Conservation (phyloP, 2,888 invertebrate genomes). For the Eremobia ochroleuca region DNA sequence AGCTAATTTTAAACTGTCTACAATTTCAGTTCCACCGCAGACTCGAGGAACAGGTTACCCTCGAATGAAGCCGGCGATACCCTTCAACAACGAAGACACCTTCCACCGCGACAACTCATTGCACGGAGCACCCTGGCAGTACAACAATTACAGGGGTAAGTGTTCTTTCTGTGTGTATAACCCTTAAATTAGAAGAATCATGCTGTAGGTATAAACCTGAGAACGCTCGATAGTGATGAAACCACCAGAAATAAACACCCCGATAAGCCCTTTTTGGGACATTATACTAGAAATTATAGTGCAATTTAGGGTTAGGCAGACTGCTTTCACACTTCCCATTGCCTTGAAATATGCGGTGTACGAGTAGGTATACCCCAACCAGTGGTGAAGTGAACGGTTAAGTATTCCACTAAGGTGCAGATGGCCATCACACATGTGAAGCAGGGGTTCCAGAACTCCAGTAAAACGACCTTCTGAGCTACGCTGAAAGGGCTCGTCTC, state of each 20-base stretch:
- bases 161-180: background rate
- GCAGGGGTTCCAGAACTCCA: background rate
- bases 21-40: slow-evolving; percentile 44
- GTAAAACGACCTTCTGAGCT: background rate
- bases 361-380: background rate
- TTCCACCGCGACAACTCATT: slow-evolving; percentile 70
- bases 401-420: background rate
- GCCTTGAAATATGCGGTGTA: background rate
- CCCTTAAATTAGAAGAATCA: background rate
- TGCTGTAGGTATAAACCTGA: background rate
- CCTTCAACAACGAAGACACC: slow-evolving; percentile 82
- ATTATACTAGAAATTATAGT: background rate
- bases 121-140: slow-evolving; percentile 74
- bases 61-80: slow-evolving; percentile 80
- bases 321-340: too few species aligned
- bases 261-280: background rate
- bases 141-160: slow-evolving; percentile 67
- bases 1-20: slow-evolving; percentile 5
- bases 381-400: background rate
- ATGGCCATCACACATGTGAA: background rate
- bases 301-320: background rate
- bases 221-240: background rate
- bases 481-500: background rate
- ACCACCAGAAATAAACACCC: background rate
- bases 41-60: slow-evolving; percentile 79